These are phyloP conservation scores for Rhinatrema bivittatum DNA, from an alignment of 2,797 vertebrate species.

Conservation along the genomic window DNA sequence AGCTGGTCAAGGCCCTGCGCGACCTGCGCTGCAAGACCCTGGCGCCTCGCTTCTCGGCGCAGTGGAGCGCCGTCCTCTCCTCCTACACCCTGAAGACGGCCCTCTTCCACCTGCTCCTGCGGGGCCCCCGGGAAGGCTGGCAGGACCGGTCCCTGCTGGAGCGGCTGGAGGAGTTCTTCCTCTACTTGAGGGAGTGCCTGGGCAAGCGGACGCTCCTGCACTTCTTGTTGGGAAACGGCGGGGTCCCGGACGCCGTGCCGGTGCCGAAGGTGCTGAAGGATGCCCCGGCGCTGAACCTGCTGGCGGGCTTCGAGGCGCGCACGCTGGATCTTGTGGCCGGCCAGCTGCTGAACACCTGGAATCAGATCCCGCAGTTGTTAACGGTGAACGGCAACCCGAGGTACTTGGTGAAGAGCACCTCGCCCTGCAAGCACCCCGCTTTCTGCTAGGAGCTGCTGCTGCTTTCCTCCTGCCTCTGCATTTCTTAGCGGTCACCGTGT, in stretches of 20 bases:
- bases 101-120: slow-evolving; percentile 61
- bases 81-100: slow-evolving; percentile 69
- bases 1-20: slow-evolving; percentile 71
- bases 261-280: slow-evolving; percentile 67
- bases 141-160: slow-evolving; percentile 60
- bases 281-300: slow-evolving; percentile 54
- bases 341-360: slow-evolving; percentile 65
- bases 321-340: slow-evolving; percentile 53
- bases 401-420: slow-evolving; percentile 20
- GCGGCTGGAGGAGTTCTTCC: slow-evolving; percentile 64
- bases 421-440: slow-evolving; percentile 5
- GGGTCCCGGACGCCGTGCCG: slow-evolving; percentile 49
- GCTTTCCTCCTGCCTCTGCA: too few species aligned
- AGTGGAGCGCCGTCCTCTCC: slow-evolving; percentile 65
- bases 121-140: slow-evolving; percentile 54
- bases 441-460: too few species aligned
- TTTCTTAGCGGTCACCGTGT: too few species aligned
- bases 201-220: slow-evolving; percentile 56
- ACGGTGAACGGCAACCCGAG: slow-evolving; percentile 52
- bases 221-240: slow-evolving; percentile 58
- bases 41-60: slow-evolving; percentile 44
- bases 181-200: slow-evolving; percentile 57
- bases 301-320: slow-evolving; percentile 49
- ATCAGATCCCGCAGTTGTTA: slow-evolving; percentile 64
- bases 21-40: slow-evolving; percentile 61